Evolutionary conservation across 2,797 vertebrate genomes (phyloP), one percentile per base, ranked within the genome.

Genomic region (Melanotaenia boesemani): DNA sequence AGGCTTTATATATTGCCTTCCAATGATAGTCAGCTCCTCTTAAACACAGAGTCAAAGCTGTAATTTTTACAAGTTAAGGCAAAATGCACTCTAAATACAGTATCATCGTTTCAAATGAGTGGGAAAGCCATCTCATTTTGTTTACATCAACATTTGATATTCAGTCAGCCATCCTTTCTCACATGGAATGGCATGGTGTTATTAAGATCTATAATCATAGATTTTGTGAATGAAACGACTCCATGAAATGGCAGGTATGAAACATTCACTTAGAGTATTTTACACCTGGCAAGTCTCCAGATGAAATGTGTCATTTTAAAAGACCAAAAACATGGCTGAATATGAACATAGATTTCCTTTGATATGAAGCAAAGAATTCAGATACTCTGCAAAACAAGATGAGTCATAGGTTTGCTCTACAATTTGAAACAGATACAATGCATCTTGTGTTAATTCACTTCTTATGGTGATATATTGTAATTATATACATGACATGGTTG

Each of bases 21-120:
- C 73, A 79, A 93, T 89, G 91, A 86, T 76, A 88, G 90, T 91
- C 90, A 91, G 90, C 89, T 88, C 86, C 81, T 88, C 92, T 94
- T 94, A 95, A 94, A 93, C 86, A 93, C 91, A 94, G 81, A 92
- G 92, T 74, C 83, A 92, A 86, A 89, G 88, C 94, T 95, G 91
- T 96, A 94, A 95, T 96, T 95, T 95, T 93, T 92, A 93, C 93
- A 94, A 93, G 94, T 95, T 94, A 92, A 94, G 94, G 91, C 92
- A 91, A 94, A 95, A 95, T 93, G 91, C 88, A 81, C 91, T 92
- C 91, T 95, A 95, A 96, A 91, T 93, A 94, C 94, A 95, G 95
- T 94, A 95, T 95, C 93, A 86, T 79, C 69, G 86, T 95, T 95
- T 95, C 94, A 95, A 90, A 90, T 91, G 82, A 84, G 84, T 84